These are phyloP conservation scores for Archips crataeganus DNA, from an alignment of 2,888 invertebrate genomes.

Conservation along the genomic window DNA sequence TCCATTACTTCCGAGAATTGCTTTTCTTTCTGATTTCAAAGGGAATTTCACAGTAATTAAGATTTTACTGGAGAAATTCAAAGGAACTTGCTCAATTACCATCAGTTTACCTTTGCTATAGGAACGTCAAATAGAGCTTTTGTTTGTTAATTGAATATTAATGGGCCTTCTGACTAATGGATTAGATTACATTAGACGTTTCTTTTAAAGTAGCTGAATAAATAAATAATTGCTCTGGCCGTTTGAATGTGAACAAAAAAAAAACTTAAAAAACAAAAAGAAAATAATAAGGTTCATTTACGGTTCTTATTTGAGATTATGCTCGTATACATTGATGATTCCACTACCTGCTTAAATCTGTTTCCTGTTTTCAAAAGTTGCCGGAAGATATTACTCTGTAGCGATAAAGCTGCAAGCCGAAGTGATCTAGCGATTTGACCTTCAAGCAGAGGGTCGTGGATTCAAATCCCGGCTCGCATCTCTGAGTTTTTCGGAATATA, in stretches of 20 bases:
- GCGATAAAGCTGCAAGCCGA: too few relatives aligned
- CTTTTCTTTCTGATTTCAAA: constrained; percentile 30
- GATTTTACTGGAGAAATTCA: constrained; percentile 30
- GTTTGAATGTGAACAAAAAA: background rate
- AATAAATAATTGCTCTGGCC: background rate
- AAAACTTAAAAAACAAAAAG: too few relatives aligned
- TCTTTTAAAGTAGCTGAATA: background rate
- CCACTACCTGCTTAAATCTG: too few relatives aligned
- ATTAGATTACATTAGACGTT: background rate
- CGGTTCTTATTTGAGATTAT: too few relatives aligned
- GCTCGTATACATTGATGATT: too few relatives aligned
- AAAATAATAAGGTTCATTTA: too few relatives aligned
- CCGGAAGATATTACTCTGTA: too few relatives aligned
- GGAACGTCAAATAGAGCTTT: constrained; percentile 11
- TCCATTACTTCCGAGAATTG: constrained; percentile 17
- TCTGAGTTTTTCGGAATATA: too few relatives aligned
- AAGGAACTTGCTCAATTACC: constrained; percentile 29
- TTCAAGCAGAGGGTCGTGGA: too few relatives aligned
- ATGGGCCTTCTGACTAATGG: background rate
- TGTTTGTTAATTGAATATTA: constrained; percentile 30
- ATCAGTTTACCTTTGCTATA: constrained; percentile 22
- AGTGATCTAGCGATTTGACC: too few relatives aligned
- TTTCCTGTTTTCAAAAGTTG: too few relatives aligned
- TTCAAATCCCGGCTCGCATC: too few relatives aligned
- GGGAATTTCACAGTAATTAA: constrained; percentile 35